phyloP scores from a whole-genome alignment of 2,888 invertebrate genomes.

The Conops quadrifasciatus region DNA sequence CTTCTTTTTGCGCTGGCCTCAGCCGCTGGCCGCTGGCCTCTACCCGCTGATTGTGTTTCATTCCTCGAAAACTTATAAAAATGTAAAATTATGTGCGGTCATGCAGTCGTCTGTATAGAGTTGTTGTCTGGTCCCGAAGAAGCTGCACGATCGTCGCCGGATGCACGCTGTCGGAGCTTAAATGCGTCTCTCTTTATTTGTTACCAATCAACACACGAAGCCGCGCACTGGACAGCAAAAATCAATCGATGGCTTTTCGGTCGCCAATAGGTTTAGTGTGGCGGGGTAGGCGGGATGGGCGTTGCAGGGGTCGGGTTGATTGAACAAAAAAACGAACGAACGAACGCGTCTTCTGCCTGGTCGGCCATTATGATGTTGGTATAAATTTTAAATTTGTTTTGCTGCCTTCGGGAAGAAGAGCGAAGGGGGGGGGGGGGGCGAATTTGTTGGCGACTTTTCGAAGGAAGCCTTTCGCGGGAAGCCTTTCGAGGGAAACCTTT shows the following conservation, averaged over 20 bases:
- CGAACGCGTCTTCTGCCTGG: slow-evolving; percentile 6
- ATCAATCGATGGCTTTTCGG: slow-evolving; percentile 12
- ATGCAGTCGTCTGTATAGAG: slow-evolving; percentile 31
- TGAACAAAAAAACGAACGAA: too few species aligned
- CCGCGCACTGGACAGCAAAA: too few species aligned
- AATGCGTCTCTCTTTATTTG: slow-evolving; percentile 28
- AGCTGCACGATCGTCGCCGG: slow-evolving; percentile 17
- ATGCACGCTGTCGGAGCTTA: slow-evolving; percentile 24
- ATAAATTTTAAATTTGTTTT: slow-evolving; percentile 30
- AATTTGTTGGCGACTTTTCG: slow-evolving; percentile 24
- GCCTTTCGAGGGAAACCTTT: too few species aligned
- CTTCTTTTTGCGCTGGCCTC: slow-evolving; percentile 30
- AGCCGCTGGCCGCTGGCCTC: background rate
- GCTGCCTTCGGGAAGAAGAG: slow-evolving; percentile 28
- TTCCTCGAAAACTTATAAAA: slow-evolving; percentile 49
- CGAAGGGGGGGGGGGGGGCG: background rate
- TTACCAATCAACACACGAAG: slow-evolving; percentile 34
- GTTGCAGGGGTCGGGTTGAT: slow-evolving; percentile 15
- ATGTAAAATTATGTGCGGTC: slow-evolving; percentile 60
- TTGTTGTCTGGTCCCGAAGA: slow-evolving; percentile 19
- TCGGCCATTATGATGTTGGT: slow-evolving; percentile 32
- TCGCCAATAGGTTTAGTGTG: too few species aligned
- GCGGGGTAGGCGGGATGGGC: background rate
- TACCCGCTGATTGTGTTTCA: slow-evolving; percentile 1
- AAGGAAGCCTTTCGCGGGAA: too few species aligned